Percentiles rank a stretch among this genome's conserved stretches.
These are phyloP conservation scores for Lophotis ruficrista DNA, from an alignment of 2,113 vertebrate genomes.

Conservation along the genomic window DNA sequence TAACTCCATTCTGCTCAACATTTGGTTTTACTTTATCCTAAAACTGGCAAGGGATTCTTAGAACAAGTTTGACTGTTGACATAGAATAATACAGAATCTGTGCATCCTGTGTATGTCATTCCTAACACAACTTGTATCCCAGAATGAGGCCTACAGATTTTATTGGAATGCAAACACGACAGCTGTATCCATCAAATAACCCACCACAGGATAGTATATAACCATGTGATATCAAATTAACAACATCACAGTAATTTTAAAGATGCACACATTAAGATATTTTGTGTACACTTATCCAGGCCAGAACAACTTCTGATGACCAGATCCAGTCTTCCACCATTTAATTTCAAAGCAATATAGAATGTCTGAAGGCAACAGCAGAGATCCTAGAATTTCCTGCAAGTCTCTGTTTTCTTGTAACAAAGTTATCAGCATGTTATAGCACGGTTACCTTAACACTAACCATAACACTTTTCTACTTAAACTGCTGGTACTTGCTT, in stretches of 20 bases:
- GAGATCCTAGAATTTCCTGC: background rate
- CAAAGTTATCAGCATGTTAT: background rate
- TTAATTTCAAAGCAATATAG: background rate
- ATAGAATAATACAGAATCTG: background rate
- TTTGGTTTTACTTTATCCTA: background rate
- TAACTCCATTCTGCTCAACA: background rate
- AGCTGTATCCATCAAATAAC: background rate
- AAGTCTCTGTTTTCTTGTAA: background rate
- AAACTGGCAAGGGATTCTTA: background rate
- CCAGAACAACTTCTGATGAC: background rate
- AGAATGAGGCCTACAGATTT: background rate
- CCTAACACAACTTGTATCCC: background rate
- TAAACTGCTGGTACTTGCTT: background rate
- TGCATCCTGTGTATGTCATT: background rate
- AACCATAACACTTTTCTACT: background rate
- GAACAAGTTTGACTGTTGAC: background rate
- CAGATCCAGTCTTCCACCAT: background rate
- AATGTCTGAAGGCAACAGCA: background rate
- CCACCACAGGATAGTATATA: background rate
- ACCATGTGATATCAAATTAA: background rate
- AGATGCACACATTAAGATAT: background rate
- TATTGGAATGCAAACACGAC: background rate
- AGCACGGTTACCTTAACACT: background rate
- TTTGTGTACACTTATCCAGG: fast-evolving
- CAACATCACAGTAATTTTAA: background rate